These are phyloP conservation scores for Hyalella azteca DNA, from an alignment of 2,888 invertebrate genomes.

Conservation along the genomic window DNA sequence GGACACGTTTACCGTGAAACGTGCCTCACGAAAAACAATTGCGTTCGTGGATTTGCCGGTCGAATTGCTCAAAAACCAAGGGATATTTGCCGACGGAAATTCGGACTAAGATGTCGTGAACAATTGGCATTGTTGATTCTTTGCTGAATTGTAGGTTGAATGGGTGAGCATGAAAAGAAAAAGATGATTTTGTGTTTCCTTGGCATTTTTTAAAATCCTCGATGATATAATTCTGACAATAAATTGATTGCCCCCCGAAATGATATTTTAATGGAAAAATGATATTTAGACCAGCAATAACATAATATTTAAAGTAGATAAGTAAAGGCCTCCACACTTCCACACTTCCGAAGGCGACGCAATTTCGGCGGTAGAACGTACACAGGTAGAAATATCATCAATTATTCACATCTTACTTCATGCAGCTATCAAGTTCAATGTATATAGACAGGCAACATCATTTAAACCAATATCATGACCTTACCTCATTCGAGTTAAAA, in stretches of 20 bases:
- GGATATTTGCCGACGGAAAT: slow-evolving; percentile 24
- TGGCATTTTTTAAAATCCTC: neutral
- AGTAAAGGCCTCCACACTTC: neutral
- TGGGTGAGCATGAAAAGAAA: neutral
- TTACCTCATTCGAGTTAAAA: too few relatives aligned
- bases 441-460: too few relatives aligned
- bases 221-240: too few relatives aligned
- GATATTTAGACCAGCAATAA: neutral
- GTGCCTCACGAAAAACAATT: slow-evolving; percentile 1
- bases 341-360: too few relatives aligned
- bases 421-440: too few relatives aligned
- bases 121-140: neutral
- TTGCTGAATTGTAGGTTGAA: neutral
- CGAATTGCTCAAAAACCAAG: slow-evolving; percentile 13
- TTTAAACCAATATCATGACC: too few relatives aligned
- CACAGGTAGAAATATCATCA: too few relatives aligned
- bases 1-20: slow-evolving; percentile 29
- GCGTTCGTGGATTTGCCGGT: slow-evolving; percentile 7
- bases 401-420: too few relatives aligned
- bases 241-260: too few relatives aligned
- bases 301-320: neutral
- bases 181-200: neutral
- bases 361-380: too few relatives aligned
- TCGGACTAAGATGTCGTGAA: slow-evolving; percentile 1
- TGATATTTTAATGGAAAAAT: too few relatives aligned